These are phyloP conservation scores for Buphagus erythrorhynchus DNA, from an alignment of 2,797 vertebrate genomes.

Conservation along the genomic window DNA sequence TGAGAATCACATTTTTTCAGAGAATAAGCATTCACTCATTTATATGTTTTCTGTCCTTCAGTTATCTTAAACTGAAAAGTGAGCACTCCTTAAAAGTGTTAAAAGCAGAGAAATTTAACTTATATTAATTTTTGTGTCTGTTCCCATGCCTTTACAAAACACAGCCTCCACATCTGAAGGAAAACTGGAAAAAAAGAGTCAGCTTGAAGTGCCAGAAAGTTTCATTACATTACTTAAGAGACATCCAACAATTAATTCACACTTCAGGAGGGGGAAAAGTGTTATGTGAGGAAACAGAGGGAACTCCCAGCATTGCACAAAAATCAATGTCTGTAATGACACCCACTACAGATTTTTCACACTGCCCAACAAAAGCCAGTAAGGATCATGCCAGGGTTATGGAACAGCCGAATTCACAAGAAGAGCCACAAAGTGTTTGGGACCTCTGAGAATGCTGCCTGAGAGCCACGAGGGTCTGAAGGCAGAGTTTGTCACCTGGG, in stretches of 20 bases:
- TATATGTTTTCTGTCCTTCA: neutral
- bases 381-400: neutral
- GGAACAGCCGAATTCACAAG: neutral
- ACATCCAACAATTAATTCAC: neutral
- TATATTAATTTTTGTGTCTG: neutral
- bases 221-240: neutral
- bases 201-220: neutral
- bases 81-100: neutral
- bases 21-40: neutral
- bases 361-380: neutral
- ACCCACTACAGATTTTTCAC: neutral
- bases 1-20: neutral
- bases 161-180: neutral
- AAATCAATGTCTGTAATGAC: neutral
- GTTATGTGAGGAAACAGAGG: neutral
- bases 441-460: neutral
- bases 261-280: neutral
- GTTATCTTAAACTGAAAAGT: neutral
- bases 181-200: neutral
- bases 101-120: neutral
- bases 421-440: neutral
- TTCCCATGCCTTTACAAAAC: neutral
- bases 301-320: neutral
- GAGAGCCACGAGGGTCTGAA: neutral
- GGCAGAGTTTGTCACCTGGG: neutral